A percentile compares a stretch with the other conserved stretches of the same genome.
These are phyloP conservation scores for Trachops cirrhosus DNA, from an alignment of 2,797 vertebrate species.

Conservation along the genomic window DNA sequence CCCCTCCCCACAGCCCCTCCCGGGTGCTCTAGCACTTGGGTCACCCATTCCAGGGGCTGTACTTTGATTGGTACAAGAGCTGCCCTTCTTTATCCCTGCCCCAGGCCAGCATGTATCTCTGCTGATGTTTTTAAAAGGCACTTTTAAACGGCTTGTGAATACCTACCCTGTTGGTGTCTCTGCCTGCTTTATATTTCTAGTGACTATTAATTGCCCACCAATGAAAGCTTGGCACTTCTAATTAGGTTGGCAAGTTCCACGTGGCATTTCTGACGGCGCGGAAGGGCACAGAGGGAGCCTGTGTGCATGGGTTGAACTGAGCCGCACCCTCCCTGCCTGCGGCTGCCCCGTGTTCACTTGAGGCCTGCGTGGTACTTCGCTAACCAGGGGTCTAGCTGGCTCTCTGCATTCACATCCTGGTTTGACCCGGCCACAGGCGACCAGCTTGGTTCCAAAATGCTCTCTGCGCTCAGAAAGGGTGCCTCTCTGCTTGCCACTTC, in stretches of 20 bases:
- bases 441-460: not conserved
- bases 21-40: not conserved
- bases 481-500: not conserved
- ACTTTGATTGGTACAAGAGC: not conserved
- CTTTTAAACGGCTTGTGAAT: constrained; percentile 15
- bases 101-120: not conserved
- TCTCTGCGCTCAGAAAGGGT: not conserved
- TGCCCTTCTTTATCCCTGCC: too few relatives aligned
- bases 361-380: not conserved
- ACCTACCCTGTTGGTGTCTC: constrained; percentile 9
- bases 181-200: constrained; percentile 61
- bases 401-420: not conserved
- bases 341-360: not conserved
- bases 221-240: constrained; percentile 52
- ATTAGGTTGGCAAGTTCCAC: constrained; percentile 63
- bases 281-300: not conserved
- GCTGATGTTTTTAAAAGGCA: not conserved
- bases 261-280: constrained; percentile 44
- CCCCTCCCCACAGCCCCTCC: not conserved
- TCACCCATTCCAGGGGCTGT: not conserved
- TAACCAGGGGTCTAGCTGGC: not conserved
- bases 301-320: not conserved
- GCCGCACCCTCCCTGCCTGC: not conserved
- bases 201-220: constrained; percentile 66
- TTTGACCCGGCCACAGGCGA: not conserved